Evolutionary conservation across 2,113 vertebrate species (phyloP).

Genomic region (Phylloscopus whistleri): DNA sequence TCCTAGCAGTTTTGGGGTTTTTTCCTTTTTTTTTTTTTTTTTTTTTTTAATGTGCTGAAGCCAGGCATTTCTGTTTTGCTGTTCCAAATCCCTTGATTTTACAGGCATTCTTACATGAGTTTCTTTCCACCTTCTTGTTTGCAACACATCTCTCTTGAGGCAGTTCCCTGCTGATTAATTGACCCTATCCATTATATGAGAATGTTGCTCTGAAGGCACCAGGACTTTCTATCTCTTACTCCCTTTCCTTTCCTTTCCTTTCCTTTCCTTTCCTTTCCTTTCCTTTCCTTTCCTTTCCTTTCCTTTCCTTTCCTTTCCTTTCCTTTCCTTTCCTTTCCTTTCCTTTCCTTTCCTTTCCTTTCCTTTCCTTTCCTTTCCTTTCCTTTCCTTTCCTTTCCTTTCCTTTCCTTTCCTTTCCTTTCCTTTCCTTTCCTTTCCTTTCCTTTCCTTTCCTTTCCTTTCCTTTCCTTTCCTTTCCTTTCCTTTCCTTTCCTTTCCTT

Average conservation of each 20-base stretch:
- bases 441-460: background rate
- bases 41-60: background rate
- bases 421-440: background rate
- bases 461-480: background rate
- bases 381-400: background rate
- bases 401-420: background rate
- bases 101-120: background rate
- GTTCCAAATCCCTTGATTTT: background rate
- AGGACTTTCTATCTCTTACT: background rate
- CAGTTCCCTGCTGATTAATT: background rate
- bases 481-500: background rate
- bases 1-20: background rate
- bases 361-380: background rate
- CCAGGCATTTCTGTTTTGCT: background rate
- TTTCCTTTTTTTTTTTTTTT: background rate
- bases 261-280: background rate
- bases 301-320: background rate
- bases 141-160: background rate
- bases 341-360: background rate
- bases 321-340: background rate
- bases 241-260: background rate
- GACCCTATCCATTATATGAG: background rate
- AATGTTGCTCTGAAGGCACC: background rate
- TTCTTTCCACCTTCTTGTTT: background rate
- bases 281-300: background rate